Percentiles rank a stretch among this genome's conserved stretches.
Conservation (phyloP, 2,888 invertebrate genomes). For the Ormyrus thymus region DNA sequence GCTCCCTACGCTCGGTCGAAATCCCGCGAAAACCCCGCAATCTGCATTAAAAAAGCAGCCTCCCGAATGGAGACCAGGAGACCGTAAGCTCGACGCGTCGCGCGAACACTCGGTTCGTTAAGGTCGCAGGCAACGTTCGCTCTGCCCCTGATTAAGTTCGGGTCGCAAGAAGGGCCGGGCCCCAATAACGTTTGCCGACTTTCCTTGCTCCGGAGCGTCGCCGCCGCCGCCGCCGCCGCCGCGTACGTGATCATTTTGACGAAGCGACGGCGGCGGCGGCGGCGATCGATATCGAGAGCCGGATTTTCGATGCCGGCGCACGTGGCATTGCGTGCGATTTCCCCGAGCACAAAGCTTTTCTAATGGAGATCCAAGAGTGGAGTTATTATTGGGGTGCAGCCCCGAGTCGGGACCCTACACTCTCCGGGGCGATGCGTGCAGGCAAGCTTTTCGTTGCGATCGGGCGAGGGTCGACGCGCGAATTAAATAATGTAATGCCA, state of each 20-base stretch:
- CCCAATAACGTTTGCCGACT: conserved; percentile 37
- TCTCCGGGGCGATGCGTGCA: too few relatives aligned
- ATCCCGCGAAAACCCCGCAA: too few relatives aligned
- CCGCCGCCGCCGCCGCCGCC: background rate
- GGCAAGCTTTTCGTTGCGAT: too few relatives aligned
- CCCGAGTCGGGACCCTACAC: too few relatives aligned
- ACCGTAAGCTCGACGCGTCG: background rate
- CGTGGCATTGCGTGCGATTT: background rate
- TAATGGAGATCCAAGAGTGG: too few relatives aligned
- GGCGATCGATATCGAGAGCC: background rate
- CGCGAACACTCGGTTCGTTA: background rate
- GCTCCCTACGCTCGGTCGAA: too few relatives aligned
- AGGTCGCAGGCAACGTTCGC: background rate
- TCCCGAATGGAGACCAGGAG: background rate
- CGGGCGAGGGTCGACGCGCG: too few relatives aligned
- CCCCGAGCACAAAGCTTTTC: too few relatives aligned
- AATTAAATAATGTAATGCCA: too few relatives aligned
- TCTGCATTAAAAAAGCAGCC: too few relatives aligned
- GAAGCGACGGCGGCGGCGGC: conserved; percentile 6
- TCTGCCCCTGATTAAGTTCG: conserved; percentile 14
- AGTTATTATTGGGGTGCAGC: too few relatives aligned
- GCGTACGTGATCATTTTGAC: conserved; percentile 44
- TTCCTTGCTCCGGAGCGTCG: conserved; percentile 34
- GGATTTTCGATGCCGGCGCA: background rate
- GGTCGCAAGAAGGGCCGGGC: background rate